Base-by-base conservation (phyloP, 2,797 vertebrate genomes). In the Dendrocincla fuliginosa region DNA sequence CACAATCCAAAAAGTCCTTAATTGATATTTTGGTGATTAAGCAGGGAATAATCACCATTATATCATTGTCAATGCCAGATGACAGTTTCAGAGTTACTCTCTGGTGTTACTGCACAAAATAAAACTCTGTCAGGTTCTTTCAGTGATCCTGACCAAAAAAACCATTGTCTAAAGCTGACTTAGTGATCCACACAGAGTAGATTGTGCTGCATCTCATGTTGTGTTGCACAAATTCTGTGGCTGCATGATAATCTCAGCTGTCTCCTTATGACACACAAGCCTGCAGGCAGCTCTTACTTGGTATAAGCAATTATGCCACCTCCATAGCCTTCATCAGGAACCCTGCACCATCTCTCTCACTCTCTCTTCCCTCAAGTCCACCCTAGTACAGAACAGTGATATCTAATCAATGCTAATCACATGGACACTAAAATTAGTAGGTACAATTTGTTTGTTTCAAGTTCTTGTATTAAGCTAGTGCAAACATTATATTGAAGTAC, bases 371-470 rank as follows among this genome's bases (percentile, higher is more conserved):
- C 15, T 57, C 39, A 14, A 13, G 8, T 12, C 15, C 1, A 3
- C 3, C 7, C 23, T 3, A 1, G 14, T 33, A n/a, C 17, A 77
- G 28, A 84, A 30, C 18, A 71, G 16, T 8, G 24, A n/a, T 16
- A 32, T 55, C 61, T 93, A 44, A 70, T 37, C 50, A 89, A 22
- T 30, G 18, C 12, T 79, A 41, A 83, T 25, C 64, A 67, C 0
- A 1, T 2, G 73, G 28, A 9, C 35, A 55, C 23, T 70, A 80
- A 85, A 87, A 87, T 87, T 33, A 87, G 16, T 35, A 60, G 5
- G 27, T 18, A 63, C 30, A 18, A 85, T 67, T 49, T 92, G 9
- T 78, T 83, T 65, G 24, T 85, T 93, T 85, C 27, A 64, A 84
- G 44, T 52, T 73, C 28, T 79, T 83, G 4, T 56, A 77, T 80